A percentile compares a stretch with the other conserved stretches of the same genome.
Conservation (phyloP, 2,888 invertebrate species). For the Cryptocheilus praepositus region DNA sequence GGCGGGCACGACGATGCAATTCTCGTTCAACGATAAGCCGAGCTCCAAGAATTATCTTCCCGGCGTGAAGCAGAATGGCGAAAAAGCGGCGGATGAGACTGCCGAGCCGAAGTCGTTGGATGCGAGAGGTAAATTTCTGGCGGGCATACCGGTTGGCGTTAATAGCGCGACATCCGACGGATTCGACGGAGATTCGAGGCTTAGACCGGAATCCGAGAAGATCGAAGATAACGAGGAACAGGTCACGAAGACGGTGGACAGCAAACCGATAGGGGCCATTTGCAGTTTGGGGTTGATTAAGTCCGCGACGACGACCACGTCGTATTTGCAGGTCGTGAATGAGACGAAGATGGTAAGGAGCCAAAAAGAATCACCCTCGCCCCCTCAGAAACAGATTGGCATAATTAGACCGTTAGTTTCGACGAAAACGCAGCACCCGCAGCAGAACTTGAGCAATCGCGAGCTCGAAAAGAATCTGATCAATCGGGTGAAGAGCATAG, state of each 20-base stretch:
- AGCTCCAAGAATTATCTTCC: conserved; percentile 71
- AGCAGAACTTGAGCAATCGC: conserved; percentile 77
- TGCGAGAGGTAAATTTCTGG: conserved; percentile 9
- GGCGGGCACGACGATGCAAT: conserved; percentile 82
- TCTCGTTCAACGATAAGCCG: conserved; percentile 76
- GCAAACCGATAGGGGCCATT: conserved; percentile 65
- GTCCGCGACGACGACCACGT: conserved; percentile 53
- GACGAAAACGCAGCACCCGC: conserved; percentile 70
- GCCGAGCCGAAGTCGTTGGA: conserved; percentile 1
- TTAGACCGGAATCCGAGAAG: conserved; percentile 44
- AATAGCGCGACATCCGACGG: conserved; percentile 35
- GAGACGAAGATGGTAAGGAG: conserved; percentile 64
- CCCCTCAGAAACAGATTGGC: conserved; percentile 76
- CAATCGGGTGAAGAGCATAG: conserved; percentile 80
- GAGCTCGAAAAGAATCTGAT: conserved; percentile 84
- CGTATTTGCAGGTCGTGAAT: conserved; percentile 58
- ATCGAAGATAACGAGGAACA: conserved; percentile 38
- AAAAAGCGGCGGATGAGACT: conserved; percentile 39
- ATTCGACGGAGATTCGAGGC: conserved; percentile 38
- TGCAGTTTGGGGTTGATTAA: conserved; percentile 65
- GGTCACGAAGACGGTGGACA: conserved; percentile 41
- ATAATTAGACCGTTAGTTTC: conserved; percentile 76
- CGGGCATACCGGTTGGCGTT: conserved; percentile 19
- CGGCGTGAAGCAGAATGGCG: conserved; percentile 55
- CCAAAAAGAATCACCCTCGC: conserved; percentile 53